Conservation (phyloP, 2,888 invertebrate species). For the Troides aeacus region DNA sequence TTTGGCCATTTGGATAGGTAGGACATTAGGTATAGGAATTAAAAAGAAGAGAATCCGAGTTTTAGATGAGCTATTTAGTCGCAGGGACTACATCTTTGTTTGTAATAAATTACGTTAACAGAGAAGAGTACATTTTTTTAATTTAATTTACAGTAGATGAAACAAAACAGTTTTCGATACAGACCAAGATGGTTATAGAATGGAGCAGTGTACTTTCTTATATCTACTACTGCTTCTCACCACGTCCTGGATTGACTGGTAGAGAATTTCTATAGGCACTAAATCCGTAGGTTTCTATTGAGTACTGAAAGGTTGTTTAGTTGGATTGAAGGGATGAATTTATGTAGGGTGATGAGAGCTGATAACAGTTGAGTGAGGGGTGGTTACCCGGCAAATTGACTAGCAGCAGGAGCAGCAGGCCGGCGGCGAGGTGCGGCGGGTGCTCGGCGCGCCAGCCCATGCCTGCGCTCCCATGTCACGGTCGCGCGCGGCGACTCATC, state of each 20-base stretch:
- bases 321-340: neutral
- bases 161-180: no score
- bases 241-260: neutral
- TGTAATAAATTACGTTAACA: no score
- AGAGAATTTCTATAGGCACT: no score
- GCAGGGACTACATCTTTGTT: no score
- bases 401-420: slow-evolving; percentile 79
- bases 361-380: neutral
- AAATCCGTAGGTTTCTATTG: no score
- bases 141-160: no score
- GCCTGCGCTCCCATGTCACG: slow-evolving; percentile 92
- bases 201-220: neutral
- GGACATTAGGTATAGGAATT: no score
- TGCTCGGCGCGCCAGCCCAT: slow-evolving; percentile 95
- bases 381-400: slow-evolving; percentile 71
- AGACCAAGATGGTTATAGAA: no score
- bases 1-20: no score
- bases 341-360: neutral
- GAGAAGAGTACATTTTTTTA: no score
- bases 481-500: slow-evolving; percentile 87
- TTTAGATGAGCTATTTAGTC: no score
- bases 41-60: no score
- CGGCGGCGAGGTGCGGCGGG: slow-evolving; percentile 83
- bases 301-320: neutral
- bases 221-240: neutral